phyloP scores from a whole-genome alignment of 1,140 invertebrate genomes.

The Heliothis subflexa region DNA sequence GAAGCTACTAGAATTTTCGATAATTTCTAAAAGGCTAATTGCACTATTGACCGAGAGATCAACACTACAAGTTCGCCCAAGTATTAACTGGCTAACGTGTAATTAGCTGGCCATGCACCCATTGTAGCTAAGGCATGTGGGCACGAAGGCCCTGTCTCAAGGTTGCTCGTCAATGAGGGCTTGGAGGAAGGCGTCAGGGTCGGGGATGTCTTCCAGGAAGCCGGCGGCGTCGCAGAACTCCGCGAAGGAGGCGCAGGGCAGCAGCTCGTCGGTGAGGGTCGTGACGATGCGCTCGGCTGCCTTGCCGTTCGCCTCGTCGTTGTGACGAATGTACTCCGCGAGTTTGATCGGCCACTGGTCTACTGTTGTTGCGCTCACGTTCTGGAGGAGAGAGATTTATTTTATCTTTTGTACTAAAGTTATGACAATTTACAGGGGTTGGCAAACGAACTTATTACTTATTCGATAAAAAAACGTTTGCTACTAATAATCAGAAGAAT shows the following conservation, averaged over 20 bases:
- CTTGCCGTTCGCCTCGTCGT: slow-evolving; percentile 96
- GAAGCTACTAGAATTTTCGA: neutral
- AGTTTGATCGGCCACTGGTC: slow-evolving; percentile 95
- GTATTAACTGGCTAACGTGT: neutral
- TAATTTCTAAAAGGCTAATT: neutral
- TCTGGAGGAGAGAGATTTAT: slow-evolving; percentile 81
- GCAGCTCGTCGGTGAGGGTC: slow-evolving; percentile 94
- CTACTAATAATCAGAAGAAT: too few relatives aligned
- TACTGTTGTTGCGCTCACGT: slow-evolving; percentile 90
- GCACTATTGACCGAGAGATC: neutral
- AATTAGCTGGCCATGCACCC: slow-evolving; percentile 68
- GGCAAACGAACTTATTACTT: too few relatives aligned
- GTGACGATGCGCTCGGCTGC: slow-evolving; percentile 93
- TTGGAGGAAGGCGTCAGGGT: slow-evolving; percentile 74
- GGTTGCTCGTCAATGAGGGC: slow-evolving; percentile 68
- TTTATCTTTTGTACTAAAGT: too few relatives aligned
- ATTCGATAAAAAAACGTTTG: too few relatives aligned
- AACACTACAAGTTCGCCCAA: neutral
- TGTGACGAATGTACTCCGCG: slow-evolving; percentile 97
- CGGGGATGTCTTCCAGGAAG: slow-evolving; percentile 71
- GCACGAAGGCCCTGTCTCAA: slow-evolving; percentile 67
- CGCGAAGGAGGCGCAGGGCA: slow-evolving; percentile 95
- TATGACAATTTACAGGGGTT: too few relatives aligned
- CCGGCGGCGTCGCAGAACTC: slow-evolving; percentile 97
- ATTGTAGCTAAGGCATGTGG: slow-evolving; percentile 70